Base-by-base conservation (phyloP, 2,888 invertebrate species). In the Aporophyla lueneburgensis region DNA sequence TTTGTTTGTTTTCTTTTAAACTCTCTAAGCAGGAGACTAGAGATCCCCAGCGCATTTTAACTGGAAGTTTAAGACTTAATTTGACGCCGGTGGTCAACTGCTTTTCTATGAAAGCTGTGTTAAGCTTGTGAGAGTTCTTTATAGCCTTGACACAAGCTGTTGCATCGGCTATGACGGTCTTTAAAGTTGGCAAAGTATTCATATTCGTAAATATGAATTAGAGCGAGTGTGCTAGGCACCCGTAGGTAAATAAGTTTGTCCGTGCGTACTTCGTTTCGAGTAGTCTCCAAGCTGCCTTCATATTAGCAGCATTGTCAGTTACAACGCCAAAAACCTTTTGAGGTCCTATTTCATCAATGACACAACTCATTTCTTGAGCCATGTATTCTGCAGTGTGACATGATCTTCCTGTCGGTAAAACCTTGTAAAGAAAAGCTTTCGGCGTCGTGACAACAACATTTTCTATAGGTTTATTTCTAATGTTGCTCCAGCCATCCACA, bases 261-360 rank as follows among this genome's bases (percentile, higher is more conserved):
- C 40, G 1, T 67, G 53, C 40, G 53, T 67, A 67, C 78, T 67
- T 67, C 40, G n/a, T 54, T 54, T 67, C 40, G n/a, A 54, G n/a
- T 40, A 54, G 53, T 54, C n/a, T 67, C 53, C 67, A 67, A 54
- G 67, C 40, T 40, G 67, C n/a, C 40, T 40, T 67, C 67, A 67
- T 53, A 40, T 67, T 21, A 83, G 75, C 3, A 59, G 67, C 53
- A 67, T 67, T 67, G 67, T 54, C 67, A 1, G 67, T 67, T 40
- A 54, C 67, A 3, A 67, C n/a, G 33, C 53, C 67, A 67, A 9
- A 67, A 21, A 65, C 4, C 49, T 65, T 51, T 49, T 65, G 65
- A 49, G 19, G n/a, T n/a, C n/a, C n/a, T n/a, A n/a, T n/a, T n/a
- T n/a, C n/a, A n/a, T n/a, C n/a, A n/a, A n/a, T n/a, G n/a, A n/a